Base-by-base conservation (phyloP, 1,140 invertebrate genomes). In the Bombyx mandarina region DNA sequence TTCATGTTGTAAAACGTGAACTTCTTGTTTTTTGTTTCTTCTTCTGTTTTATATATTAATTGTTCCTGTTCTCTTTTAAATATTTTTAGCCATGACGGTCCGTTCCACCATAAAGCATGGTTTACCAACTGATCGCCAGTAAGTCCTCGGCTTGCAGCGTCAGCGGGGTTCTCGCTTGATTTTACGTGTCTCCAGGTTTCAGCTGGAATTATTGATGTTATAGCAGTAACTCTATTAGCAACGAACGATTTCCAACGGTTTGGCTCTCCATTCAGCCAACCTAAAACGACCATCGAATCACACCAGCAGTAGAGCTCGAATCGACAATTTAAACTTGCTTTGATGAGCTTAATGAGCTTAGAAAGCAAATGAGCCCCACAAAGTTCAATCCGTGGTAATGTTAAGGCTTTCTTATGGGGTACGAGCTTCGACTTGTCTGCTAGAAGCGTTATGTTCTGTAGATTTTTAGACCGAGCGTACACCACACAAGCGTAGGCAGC, bases 251-350 rank as follows among this genome's bases (percentile, higher is more conserved):
- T 61, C 60, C 60, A 61, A 12, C 53, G 10, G 43, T 43, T 46
- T 43, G 51, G 43, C 45, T 64, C 55, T 57, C 62, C 52, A 54
- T 58, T 56, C 12, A 61, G 52, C 63, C 63, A 65, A 9, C 59
- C 63, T 49, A 65, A 54, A 6, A 59, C 63, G 7, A 54, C 63
- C 18, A 50, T 65, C 10, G 63, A 65, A 43, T 65, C 59, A n/a
- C 26, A 18, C 12, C 12, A 18, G 12, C 12, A 18, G 12, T 18
- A 18, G 12, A 18, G 12, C 12, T 18, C 12, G 56, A 61, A 22
- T 59, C 59, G 46, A 53, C 57, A 6, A 35, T 35, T 52, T 52
- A 12, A 8, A 10, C 42, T 2, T 4, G 22, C 4, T 52, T 52
- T 26, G 8, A 26, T 52, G 8, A 52, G 7, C 35, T 52, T 52